Conservation (phyloP, 1,140 invertebrate genomes). For the Papilio dardanus region DNA sequence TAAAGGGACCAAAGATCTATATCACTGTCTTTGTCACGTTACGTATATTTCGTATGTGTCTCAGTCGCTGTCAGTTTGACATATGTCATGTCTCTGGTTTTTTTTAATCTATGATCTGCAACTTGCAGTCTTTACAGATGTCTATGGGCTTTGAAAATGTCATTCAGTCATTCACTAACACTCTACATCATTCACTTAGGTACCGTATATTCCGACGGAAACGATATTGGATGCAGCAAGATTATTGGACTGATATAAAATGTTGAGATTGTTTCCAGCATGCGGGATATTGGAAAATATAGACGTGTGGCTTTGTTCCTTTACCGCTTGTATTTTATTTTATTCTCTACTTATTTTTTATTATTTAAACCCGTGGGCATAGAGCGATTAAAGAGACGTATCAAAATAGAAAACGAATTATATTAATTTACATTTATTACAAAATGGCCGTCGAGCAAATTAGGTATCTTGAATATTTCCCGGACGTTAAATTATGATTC, state of each 20-base stretch:
- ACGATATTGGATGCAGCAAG: neutral
- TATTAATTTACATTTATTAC: neutral
- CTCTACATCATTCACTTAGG: neutral
- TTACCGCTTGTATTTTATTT: neutral
- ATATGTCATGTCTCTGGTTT: too few species aligned
- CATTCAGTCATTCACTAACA: neutral
- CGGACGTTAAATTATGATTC: slow-evolving; percentile 16
- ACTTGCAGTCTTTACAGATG: too few species aligned
- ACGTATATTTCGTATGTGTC: too few species aligned
- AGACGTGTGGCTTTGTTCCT: neutral
- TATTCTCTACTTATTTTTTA: too few species aligned
- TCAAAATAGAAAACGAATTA: neutral
- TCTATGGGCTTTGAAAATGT: too few species aligned
- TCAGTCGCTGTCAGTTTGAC: too few species aligned
- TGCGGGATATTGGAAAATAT: slow-evolving; percentile 2
- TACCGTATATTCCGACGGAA: neutral
- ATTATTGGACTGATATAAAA: neutral
- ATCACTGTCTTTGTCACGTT: too few species aligned
- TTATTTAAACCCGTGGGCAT: too few species aligned
- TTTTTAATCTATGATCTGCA: too few species aligned
- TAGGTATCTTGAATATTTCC: slow-evolving; percentile 10
- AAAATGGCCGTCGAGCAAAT: neutral
- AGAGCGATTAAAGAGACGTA: too few species aligned
- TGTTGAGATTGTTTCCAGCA: slow-evolving; percentile 5
- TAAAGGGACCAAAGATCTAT: too few species aligned